phyloP scores from a whole-genome alignment of 2,113 vertebrate genomes.

The Marmota flaviventris region DNA sequence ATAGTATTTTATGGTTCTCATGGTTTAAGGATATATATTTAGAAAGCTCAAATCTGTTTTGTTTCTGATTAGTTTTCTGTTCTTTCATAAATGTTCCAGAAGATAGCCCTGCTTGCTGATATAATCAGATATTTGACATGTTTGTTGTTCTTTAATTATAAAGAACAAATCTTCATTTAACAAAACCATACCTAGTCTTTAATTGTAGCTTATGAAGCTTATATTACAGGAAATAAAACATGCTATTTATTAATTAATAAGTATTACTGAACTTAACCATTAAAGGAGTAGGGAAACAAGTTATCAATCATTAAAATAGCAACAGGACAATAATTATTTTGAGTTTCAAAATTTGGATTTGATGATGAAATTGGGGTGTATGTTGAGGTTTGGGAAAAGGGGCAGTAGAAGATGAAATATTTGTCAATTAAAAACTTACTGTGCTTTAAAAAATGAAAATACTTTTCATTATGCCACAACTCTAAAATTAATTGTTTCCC shows the following conservation, averaged over 20 bases:
- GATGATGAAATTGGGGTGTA: not conserved
- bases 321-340: not conserved
- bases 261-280: not conserved
- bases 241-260: not conserved
- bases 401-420: not conserved
- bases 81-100: conserved; percentile 35
- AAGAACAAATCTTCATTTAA: conserved; percentile 47
- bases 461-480: not conserved
- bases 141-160: conserved; percentile 56
- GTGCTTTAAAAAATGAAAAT: conserved; percentile 4
- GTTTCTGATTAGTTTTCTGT: not conserved
- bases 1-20: conserved; percentile 4
- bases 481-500: conserved; percentile 8
- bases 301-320: not conserved
- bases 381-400: not conserved
- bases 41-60: conserved; percentile 7
- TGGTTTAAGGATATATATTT: not conserved
- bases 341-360: not conserved
- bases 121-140: not conserved
- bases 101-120: not conserved
- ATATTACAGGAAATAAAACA: not conserved
- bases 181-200: conserved; percentile 37
- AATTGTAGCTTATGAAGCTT: not conserved
- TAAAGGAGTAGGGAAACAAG: not conserved
- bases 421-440: conserved; percentile 5